A percentile compares a stretch with the other conserved stretches of the same genome.
Conservation (phyloP, 2,113 vertebrate species). For the Notechis scutatus region DNA sequence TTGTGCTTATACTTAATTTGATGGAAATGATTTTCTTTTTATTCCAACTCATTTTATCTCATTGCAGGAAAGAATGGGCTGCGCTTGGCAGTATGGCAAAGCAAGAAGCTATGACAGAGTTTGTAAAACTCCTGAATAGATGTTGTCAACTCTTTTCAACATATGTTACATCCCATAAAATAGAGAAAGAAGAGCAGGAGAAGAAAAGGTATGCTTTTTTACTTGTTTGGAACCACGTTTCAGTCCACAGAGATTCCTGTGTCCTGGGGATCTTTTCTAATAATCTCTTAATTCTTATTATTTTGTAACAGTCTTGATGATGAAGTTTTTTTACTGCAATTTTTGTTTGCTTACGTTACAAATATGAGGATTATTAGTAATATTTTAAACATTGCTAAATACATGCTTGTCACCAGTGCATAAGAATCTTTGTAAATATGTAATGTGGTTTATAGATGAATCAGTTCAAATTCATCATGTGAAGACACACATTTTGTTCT, state of each 20-base stretch:
- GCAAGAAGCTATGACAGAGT: slow-evolving; percentile 94
- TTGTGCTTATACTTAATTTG: neutral
- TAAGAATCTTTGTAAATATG: neutral
- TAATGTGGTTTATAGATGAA: neutral
- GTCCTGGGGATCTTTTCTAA: neutral
- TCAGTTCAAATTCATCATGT: neutral
- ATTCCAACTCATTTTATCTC: neutral
- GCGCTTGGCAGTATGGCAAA: slow-evolving; percentile 87
- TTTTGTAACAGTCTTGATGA: neutral
- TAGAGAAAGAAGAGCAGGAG: slow-evolving; percentile 95
- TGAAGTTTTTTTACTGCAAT: neutral
- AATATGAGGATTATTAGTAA: neutral
- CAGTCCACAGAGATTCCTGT: neutral
- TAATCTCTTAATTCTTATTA: neutral
- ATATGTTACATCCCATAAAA: slow-evolving; percentile 92
- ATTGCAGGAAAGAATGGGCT: slow-evolving; percentile 91
- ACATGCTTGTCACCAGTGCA: neutral
- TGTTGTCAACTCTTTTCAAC: slow-evolving; percentile 95
- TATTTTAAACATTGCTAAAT: neutral
- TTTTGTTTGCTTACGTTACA: neutral
- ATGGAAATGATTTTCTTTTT: neutral
- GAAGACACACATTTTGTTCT: neutral
- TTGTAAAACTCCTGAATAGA: slow-evolving; percentile 88
- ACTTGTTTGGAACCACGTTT: slow-evolving; percentile 2
- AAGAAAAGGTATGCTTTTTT: slow-evolving; percentile 82